phyloP scores from a whole-genome alignment of 2,888 invertebrate species.

The Cephus sareptanus region DNA sequence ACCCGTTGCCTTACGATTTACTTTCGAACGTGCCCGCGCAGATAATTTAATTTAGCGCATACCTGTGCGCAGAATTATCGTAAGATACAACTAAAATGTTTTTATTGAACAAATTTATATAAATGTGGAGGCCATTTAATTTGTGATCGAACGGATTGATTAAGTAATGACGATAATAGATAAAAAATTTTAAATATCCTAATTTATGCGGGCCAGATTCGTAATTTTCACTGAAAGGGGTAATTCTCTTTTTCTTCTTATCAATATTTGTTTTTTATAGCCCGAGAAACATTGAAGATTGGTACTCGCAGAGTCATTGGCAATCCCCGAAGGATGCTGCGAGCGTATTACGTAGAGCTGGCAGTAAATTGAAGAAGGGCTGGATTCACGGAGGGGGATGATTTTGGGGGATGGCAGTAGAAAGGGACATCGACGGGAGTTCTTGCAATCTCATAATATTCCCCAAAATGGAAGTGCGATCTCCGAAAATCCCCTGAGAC shows the following conservation, averaged over 20 bases:
- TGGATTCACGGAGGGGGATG: not conserved
- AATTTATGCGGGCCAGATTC: too few relatives aligned
- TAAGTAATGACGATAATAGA: too few relatives aligned
- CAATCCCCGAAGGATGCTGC: not conserved
- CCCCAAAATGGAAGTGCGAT: constrained; percentile 48
- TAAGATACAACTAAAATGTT: too few relatives aligned
- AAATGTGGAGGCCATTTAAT: too few relatives aligned
- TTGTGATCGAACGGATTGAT: too few relatives aligned
- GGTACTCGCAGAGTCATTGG: not conserved
- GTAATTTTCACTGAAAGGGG: too few relatives aligned
- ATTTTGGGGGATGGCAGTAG: not conserved
- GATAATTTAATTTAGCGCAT: too few relatives aligned
- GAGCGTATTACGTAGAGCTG: not conserved
- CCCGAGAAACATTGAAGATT: not conserved
- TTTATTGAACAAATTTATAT: too few relatives aligned
- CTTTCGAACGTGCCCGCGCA: too few relatives aligned
- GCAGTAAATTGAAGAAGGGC: not conserved
- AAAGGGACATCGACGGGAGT: constrained; percentile 10
- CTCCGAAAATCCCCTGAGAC: constrained; percentile 53
- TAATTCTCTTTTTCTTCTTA: not conserved
- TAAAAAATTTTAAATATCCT: too few relatives aligned
- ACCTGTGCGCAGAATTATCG: too few relatives aligned
- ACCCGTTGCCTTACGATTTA: too few relatives aligned
- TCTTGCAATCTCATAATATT: constrained; percentile 58
- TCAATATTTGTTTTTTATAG: not conserved